Conservation (phyloP, 2,797 vertebrate species). For the Psittacula derbiana region DNA sequence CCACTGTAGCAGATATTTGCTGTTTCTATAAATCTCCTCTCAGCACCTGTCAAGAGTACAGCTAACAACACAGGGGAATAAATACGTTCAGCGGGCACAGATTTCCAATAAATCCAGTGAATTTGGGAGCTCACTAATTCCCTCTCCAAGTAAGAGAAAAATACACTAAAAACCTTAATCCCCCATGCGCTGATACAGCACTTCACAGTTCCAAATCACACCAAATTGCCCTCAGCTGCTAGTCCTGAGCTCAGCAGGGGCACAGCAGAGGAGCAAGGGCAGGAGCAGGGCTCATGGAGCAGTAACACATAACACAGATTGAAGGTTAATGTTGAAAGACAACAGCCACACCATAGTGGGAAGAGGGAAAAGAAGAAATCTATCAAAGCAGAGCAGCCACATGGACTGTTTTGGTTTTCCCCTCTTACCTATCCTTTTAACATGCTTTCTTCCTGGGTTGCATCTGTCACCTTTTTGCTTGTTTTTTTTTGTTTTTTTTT, state of each 20-base stretch:
- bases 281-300: neutral
- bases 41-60: constrained; percentile 37
- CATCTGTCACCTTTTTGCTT: neutral
- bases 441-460: neutral
- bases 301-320: neutral
- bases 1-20: constrained; percentile 39
- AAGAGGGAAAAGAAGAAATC: neutral
- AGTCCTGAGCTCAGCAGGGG: neutral
- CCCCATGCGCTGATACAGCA: constrained; percentile 36
- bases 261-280: neutral
- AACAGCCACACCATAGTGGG: neutral
- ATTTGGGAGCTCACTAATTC: constrained; percentile 39
- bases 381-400: neutral
- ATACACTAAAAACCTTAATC: constrained; percentile 56
- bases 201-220: neutral
- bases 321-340: neutral
- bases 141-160: constrained; percentile 32
- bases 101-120: constrained; percentile 45
- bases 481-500: too few species aligned
- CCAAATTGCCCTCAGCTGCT: neutral
- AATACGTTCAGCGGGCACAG: constrained; percentile 4
- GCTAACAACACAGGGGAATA: neutral
- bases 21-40: constrained; percentile 48
- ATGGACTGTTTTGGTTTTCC: neutral
- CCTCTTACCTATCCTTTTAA: neutral